Evolutionary conservation across 2,888 invertebrate genomes (phyloP).

Genomic region (Rhorus exstirpatorius): DNA sequence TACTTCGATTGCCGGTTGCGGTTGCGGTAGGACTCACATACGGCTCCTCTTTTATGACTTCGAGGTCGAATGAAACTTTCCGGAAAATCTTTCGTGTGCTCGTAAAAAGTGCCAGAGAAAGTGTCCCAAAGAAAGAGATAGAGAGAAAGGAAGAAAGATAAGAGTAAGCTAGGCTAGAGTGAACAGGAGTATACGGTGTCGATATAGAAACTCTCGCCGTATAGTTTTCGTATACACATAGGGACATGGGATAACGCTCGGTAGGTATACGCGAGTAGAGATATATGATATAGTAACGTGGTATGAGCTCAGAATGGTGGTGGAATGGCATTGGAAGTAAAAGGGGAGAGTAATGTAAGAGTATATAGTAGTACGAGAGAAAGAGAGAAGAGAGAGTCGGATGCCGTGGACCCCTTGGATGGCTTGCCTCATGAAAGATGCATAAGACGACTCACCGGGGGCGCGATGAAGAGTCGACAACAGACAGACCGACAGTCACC

Average conservation of each 20-base stretch:
- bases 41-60: constrained; percentile 55
- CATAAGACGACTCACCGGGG: constrained; percentile 86
- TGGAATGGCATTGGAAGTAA: constrained; percentile 54
- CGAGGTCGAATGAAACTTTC: constrained; percentile 58
- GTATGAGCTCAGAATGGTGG: constrained; percentile 74
- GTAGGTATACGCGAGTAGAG: constrained; percentile 57
- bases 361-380: constrained; percentile 58
- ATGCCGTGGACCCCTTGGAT: constrained; percentile 85
- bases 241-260: constrained; percentile 54
- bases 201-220: constrained; percentile 51
- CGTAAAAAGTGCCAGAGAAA: constrained; percentile 61
- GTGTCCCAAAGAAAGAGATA: constrained; percentile 37
- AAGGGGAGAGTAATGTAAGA: constrained; percentile 54
- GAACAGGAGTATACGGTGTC: constrained; percentile 32
- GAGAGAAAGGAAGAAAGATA: constrained; percentile 45
- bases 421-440: constrained; percentile 86
- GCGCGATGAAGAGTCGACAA: constrained; percentile 86
- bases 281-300: constrained; percentile 64
- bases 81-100: constrained; percentile 63
- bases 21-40: constrained; percentile 67
- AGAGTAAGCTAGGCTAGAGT: constrained; percentile 61
- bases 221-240: constrained; percentile 42
- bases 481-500: constrained; percentile 86
- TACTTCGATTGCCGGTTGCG: constrained; percentile 40
- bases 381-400: constrained; percentile 70